Evolutionary conservation across 2,888 invertebrate genomes (phyloP), one percentile per base, ranked within the genome.

Genomic region (Thereva unica): DNA sequence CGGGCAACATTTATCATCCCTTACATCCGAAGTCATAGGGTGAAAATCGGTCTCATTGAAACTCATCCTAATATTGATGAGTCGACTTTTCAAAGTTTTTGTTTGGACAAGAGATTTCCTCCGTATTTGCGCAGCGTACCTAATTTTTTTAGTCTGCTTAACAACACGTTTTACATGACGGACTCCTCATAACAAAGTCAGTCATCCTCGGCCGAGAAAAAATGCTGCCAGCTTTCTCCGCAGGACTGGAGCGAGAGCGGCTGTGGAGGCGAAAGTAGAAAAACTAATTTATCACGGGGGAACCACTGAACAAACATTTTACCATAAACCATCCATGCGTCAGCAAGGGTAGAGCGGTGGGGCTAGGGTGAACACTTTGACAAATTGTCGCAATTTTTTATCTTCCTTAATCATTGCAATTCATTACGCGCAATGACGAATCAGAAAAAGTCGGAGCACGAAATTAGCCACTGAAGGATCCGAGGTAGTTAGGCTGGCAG

Each of bases 331-430:
- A 38, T 61, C 67, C 70, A 69, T 70, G 68, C 63, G 70, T 67
- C 69, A 69, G 64, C 64, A 68, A 41, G 64, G 47, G 52, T 61
- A 63, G 57, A 23, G 56, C 35, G n/a, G 64, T 34, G 59, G 66
- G 64, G 52, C 7, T 23, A 45, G 10, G 44, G 42, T 35, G 50
- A 67, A 67, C 67, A 54, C 59, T 67, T 67, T 74, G 74, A 74
- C 72, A 74, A 73, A 74, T 74, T 72, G 71, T 72, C 71, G 72
- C 70, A 71, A 72, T 73, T 73, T 73, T 73, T 73, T 73, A 72
- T 72, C 71, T 70, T 70, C 69, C 72, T 71, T 71, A 73, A 74
- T 74, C 72, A 74, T 74, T 73, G 74, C 72, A 71, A 73, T 72
- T 74, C 74, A 73, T 73, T 73, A 74, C 70, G 71, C 69, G 71